These are phyloP conservation scores for Sceliomorpha sp. DNA, from an alignment of 2,888 invertebrate species.

Conservation along the genomic window DNA sequence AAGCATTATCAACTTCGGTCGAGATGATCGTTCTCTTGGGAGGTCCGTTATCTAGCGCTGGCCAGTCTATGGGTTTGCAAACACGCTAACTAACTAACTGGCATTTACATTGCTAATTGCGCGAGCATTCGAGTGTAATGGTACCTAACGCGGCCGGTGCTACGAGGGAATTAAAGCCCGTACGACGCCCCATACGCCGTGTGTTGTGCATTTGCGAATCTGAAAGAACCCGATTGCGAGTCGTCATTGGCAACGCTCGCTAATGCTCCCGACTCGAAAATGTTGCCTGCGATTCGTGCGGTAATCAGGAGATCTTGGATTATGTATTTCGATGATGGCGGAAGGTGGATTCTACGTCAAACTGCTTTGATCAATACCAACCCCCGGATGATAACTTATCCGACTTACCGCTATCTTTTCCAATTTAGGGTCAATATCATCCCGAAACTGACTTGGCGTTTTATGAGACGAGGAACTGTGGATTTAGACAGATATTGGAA, in stretches of 20 bases:
- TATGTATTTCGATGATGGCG: no score
- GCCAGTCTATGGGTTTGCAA: conserved; percentile 68
- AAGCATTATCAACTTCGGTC: conserved; percentile 69
- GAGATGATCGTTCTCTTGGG: conserved; percentile 77
- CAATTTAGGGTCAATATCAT: no score
- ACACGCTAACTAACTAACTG: conserved; percentile 79
- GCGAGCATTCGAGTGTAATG: conserved; percentile 74
- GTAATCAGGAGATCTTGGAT: no score
- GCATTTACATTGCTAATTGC: conserved; percentile 81
- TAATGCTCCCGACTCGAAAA: conserved; percentile 24
- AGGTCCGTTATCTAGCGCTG: conserved; percentile 76
- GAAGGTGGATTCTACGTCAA: no score
- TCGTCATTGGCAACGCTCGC: conserved; percentile 22
- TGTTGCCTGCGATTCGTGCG: conserved; percentile 19
- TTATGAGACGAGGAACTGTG: no score
- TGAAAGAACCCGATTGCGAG: conserved; percentile 44
- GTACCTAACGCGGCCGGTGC: conserved; percentile 75
- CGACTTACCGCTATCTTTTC: no score
- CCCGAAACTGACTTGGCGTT: no score
- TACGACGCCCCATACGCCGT: conserved; percentile 36
- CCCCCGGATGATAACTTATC: no score
- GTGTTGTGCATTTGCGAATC: conserved; percentile 46
- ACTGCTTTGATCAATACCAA: no score
- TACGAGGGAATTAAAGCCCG: conserved; percentile 72
- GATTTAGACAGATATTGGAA: no score